Conservation (phyloP, 2,113 vertebrate genomes). For the Halichoerus grypus region DNA sequence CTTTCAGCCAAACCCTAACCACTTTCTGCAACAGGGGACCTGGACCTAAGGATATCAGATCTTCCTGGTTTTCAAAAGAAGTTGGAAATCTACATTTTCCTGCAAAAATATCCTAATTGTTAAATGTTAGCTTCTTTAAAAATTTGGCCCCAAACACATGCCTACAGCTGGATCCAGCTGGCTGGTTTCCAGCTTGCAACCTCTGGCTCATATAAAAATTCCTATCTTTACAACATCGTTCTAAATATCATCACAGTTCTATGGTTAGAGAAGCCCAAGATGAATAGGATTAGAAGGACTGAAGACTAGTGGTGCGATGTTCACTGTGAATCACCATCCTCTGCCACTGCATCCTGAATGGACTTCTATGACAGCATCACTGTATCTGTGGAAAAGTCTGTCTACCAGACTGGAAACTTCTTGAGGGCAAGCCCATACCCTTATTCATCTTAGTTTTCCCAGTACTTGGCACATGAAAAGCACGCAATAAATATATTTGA, state of each 20-base stretch:
- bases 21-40: background rate
- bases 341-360: background rate
- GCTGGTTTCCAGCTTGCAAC: background rate
- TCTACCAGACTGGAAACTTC: conserved; percentile 55
- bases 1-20: background rate
- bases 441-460: conserved; percentile 39
- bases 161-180: background rate
- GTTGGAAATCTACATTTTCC: conserved; percentile 5
- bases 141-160: background rate
- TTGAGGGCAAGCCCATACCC: background rate
- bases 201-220: background rate
- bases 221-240: background rate
- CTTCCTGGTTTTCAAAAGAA: background rate
- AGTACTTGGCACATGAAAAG: conserved; percentile 40
- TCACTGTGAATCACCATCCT: background rate
- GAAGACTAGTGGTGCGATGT: background rate
- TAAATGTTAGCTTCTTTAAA: background rate
- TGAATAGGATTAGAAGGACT: background rate
- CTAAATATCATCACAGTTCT: conserved; percentile 7
- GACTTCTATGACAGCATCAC: background rate
- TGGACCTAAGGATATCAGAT: background rate
- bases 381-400: conserved; percentile 53
- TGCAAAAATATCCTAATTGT: background rate
- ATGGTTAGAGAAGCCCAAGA: background rate
- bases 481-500: conserved; percentile 50